Conservation (phyloP, 2,797 vertebrate genomes). For the Sebastes iracundus region DNA sequence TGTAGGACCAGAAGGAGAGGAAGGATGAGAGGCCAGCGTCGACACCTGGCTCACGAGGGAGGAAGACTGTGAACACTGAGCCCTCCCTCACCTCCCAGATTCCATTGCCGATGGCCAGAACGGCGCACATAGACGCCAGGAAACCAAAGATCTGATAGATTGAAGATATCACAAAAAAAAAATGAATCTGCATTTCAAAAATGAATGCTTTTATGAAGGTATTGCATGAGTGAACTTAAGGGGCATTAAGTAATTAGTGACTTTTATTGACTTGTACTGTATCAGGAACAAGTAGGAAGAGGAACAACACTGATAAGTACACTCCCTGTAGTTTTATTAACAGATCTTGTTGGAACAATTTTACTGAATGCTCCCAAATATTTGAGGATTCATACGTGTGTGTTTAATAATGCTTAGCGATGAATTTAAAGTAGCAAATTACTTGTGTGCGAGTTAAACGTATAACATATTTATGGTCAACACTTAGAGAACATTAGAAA, state of each 20-base stretch:
- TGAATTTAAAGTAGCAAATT: background rate
- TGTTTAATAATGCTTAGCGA: background rate
- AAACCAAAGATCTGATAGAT: constrained; percentile 89
- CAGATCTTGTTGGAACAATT: background rate
- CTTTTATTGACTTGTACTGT: background rate
- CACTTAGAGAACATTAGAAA: background rate
- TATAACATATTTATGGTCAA: background rate
- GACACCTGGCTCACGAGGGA: constrained; percentile 83
- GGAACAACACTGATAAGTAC: background rate
- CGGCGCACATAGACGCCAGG: constrained; percentile 87
- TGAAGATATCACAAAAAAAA: background rate
- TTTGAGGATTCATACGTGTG: background rate
- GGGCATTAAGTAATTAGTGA: background rate
- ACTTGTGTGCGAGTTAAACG: background rate
- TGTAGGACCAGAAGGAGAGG: constrained; percentile 94
- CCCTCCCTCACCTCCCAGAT: constrained; percentile 89
- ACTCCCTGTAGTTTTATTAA: background rate
- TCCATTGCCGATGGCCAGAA: constrained; percentile 88
- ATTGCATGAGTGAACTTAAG: background rate
- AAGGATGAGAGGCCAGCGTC: constrained; percentile 82
- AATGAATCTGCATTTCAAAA: background rate
- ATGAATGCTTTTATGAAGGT: background rate
- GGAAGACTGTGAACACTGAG: constrained; percentile 85
- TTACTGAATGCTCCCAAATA: background rate
- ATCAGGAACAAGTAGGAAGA: background rate